Evolutionary conservation across 2,797 vertebrate genomes (phyloP).

Genomic region (Melanotaenia parkinsoni): DNA sequence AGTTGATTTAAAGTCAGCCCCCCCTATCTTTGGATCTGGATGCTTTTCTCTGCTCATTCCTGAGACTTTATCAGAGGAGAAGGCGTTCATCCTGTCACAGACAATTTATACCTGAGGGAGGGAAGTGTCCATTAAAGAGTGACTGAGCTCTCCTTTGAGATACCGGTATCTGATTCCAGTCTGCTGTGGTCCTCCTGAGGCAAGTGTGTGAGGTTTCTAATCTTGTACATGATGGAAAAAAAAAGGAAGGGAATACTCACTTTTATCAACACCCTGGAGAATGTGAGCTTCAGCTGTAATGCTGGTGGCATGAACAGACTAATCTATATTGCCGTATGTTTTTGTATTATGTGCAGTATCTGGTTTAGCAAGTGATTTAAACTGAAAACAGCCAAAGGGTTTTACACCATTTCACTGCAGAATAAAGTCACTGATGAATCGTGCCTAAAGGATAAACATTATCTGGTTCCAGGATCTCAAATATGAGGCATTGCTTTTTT

Average conservation of each 20-base stretch:
- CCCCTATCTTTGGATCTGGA: slow-evolving; percentile 41
- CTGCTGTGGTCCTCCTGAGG: slow-evolving; percentile 55
- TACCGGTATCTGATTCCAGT: slow-evolving; percentile 55
- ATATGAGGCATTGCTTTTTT: not conserved
- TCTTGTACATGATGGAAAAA: slow-evolving; percentile 39
- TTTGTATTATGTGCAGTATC: slow-evolving; percentile 3
- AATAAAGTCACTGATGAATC: slow-evolving; percentile 4
- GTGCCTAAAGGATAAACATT: not conserved
- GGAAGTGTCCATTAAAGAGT: slow-evolving; percentile 65
- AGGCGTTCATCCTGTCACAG: slow-evolving; percentile 56
- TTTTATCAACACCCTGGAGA: slow-evolving; percentile 33
- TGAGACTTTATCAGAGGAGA: slow-evolving; percentile 56
- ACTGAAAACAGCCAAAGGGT: not conserved
- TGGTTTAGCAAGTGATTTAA: slow-evolving; percentile 6
- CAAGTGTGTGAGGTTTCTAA: slow-evolving; percentile 35
- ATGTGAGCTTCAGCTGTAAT: slow-evolving; percentile 22
- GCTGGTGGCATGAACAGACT: slow-evolving; percentile 15
- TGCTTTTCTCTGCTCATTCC: slow-evolving; percentile 26
- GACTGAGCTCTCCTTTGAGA: slow-evolving; percentile 55
- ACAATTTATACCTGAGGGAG: slow-evolving; percentile 54
- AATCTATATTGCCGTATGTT: not conserved
- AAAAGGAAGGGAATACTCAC: slow-evolving; percentile 13
- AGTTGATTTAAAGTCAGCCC: slow-evolving; percentile 37
- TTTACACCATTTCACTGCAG: slow-evolving; percentile 1
- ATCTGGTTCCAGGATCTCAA: not conserved